These are phyloP conservation scores for Peromyscus maniculatus DNA, from an alignment of 2,113 vertebrate species.

Conservation along the genomic window DNA sequence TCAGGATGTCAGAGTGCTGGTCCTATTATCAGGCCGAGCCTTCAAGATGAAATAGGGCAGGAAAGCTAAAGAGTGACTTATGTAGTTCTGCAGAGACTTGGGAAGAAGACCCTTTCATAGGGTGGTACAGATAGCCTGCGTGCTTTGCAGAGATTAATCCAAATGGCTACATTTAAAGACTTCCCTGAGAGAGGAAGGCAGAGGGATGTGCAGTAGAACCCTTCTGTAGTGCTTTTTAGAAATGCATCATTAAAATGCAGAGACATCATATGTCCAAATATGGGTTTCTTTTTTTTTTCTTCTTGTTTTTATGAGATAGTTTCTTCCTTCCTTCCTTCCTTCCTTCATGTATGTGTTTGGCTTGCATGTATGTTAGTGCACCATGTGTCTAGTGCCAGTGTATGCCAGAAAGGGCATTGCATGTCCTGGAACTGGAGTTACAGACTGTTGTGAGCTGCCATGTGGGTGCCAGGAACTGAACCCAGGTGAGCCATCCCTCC, in stretches of 20 bases:
- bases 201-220: background rate
- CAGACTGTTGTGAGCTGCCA: background rate
- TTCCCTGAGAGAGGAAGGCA: background rate
- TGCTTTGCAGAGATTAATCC: slow-evolving; percentile 26
- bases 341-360: background rate
- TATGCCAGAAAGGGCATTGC: no score
- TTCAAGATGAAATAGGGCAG: slow-evolving; percentile 42
- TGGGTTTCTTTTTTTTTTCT: background rate
- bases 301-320: background rate
- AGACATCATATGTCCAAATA: background rate
- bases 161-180: background rate
- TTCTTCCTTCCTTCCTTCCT: no score
- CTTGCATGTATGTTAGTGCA: background rate
- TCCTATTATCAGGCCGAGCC: slow-evolving; percentile 38
- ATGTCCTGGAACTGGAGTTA: background rate
- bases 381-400: background rate
- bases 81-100: background rate
- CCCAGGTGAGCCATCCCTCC: background rate
- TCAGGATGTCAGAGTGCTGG: slow-evolving; percentile 65
- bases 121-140: background rate
- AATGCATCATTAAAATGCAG: slow-evolving; percentile 1
- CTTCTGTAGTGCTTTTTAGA: slow-evolving; percentile 28
- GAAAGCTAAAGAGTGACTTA: slow-evolving; percentile 37
- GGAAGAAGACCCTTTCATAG: background rate
- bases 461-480: background rate